phyloP scores from a whole-genome alignment of 2,888 invertebrate genomes.

The Agriotes lineatus region DNA sequence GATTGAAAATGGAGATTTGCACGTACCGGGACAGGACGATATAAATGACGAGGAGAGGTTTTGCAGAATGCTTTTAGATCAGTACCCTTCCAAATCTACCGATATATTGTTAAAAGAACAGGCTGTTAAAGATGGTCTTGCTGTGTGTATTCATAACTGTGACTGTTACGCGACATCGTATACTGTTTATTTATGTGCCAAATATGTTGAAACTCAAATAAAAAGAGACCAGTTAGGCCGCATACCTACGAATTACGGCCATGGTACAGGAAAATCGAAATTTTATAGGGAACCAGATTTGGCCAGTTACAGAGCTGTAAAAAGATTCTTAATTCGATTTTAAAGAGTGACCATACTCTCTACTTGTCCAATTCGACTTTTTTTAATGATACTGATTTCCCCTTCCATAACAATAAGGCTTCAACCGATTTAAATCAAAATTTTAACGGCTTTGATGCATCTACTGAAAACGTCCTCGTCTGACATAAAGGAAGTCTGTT shows the following conservation, averaged over 20 bases:
- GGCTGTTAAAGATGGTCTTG: slow-evolving; percentile 55
- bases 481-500: no score
- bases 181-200: slow-evolving; percentile 67
- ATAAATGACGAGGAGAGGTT: slow-evolving; percentile 74
- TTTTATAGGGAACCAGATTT: slow-evolving; percentile 78
- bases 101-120: slow-evolving; percentile 51
- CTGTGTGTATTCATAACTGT: slow-evolving; percentile 67
- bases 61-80: slow-evolving; percentile 23
- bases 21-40: no score
- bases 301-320: slow-evolving; percentile 70
- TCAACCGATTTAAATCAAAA: slow-evolving; percentile 5
- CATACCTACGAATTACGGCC: slow-evolving; percentile 55
- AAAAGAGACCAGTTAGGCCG: slow-evolving; percentile 45
- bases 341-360: slow-evolving; percentile 72
- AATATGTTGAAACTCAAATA: slow-evolving; percentile 67
- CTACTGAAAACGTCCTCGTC: not conserved
- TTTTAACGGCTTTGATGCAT: not conserved
- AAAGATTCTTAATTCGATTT: slow-evolving; percentile 68
- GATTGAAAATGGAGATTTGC: no score
- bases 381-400: slow-evolving; percentile 68
- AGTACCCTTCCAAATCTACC: not conserved
- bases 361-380: slow-evolving; percentile 77
- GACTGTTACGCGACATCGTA: slow-evolving; percentile 65
- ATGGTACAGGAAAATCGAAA: slow-evolving; percentile 79
- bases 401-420: not conserved